Evolutionary conservation across 2,113 vertebrate species (phyloP).

Genomic region (Poicephalus meyeri): DNA sequence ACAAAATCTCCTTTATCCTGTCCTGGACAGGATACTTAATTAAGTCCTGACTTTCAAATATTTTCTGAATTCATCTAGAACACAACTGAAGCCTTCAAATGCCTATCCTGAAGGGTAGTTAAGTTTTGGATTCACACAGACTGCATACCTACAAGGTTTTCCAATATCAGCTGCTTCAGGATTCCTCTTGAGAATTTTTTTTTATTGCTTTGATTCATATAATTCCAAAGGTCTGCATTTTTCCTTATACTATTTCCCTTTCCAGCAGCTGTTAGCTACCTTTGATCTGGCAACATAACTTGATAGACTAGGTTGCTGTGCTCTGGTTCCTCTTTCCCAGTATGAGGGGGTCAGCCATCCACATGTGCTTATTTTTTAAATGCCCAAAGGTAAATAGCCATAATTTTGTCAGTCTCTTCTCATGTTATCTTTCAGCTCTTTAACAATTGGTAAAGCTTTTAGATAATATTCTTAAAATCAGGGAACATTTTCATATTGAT

Average conservation of each 20-base stretch:
- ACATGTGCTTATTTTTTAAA: neutral
- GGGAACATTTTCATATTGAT: neutral
- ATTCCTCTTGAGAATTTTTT: neutral
- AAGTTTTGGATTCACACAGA: neutral
- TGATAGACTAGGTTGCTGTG: conserved; percentile 28
- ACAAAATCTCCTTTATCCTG: neutral
- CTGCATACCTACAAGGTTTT: neutral
- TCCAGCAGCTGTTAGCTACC: conserved; percentile 54
- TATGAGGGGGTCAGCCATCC: conserved; percentile 11
- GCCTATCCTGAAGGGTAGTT: neutral
- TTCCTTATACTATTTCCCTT: conserved; percentile 41
- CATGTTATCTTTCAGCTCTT: neutral
- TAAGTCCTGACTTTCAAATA: neutral
- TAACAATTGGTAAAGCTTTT: neutral
- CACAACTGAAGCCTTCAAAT: neutral
- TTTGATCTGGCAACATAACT: conserved; percentile 47
- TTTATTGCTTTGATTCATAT: conserved; percentile 48
- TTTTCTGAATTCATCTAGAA: neutral
- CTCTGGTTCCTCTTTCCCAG: conserved; percentile 14
- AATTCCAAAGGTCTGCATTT: conserved; percentile 14
- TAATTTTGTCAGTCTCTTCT: neutral
- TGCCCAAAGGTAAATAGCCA: neutral
- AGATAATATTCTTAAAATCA: neutral
- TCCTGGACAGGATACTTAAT: neutral
- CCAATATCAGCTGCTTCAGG: conserved; percentile 2